These are phyloP conservation scores for Astropecten irregularis DNA, from an alignment of 53 echinoderm and acorn worm genomes.

Conservation along the genomic window DNA sequence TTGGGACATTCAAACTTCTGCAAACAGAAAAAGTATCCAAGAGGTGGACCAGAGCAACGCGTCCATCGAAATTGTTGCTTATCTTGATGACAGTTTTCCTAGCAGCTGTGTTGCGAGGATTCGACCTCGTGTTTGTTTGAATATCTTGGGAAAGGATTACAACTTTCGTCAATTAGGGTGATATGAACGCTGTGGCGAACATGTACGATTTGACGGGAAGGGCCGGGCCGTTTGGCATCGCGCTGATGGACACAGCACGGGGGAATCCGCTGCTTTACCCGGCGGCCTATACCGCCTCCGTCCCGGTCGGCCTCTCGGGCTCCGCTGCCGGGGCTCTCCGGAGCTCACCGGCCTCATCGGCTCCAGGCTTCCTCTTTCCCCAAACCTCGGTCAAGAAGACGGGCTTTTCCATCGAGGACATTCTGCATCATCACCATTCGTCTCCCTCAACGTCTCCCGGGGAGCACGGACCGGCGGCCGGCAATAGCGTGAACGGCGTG, in stretches of 20 bases:
- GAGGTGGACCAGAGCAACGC: too few species aligned
- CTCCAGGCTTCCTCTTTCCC: background rate
- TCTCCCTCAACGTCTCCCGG: background rate
- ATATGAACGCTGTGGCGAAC: conserved; percentile 53
- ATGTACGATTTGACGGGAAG: conserved; percentile 42
- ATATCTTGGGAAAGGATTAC: too few species aligned
- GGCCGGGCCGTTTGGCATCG: conserved; percentile 35
- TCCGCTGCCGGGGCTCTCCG: background rate
- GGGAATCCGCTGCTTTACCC: conserved; percentile 41
- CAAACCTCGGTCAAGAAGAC: conserved; percentile 12
- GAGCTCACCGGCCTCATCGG: background rate
- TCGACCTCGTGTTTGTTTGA: too few species aligned
- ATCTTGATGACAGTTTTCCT: too few species aligned
- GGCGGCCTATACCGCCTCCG: conserved; percentile 6
- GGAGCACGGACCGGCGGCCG: background rate
- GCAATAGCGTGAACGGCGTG: background rate
- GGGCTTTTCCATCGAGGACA: conserved; percentile 62
- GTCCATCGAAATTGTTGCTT: too few species aligned
- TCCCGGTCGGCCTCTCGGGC: conserved; percentile 18
- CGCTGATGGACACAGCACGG: conserved; percentile 47
- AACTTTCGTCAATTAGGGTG: too few species aligned
- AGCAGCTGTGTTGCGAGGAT: too few species aligned
- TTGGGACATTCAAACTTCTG: too few species aligned
- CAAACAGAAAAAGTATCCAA: too few species aligned
- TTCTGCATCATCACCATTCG: conserved; percentile 17